These are phyloP conservation scores for Diachasma alloeum DNA, from an alignment of 1,140 invertebrate genomes.

Conservation along the genomic window DNA sequence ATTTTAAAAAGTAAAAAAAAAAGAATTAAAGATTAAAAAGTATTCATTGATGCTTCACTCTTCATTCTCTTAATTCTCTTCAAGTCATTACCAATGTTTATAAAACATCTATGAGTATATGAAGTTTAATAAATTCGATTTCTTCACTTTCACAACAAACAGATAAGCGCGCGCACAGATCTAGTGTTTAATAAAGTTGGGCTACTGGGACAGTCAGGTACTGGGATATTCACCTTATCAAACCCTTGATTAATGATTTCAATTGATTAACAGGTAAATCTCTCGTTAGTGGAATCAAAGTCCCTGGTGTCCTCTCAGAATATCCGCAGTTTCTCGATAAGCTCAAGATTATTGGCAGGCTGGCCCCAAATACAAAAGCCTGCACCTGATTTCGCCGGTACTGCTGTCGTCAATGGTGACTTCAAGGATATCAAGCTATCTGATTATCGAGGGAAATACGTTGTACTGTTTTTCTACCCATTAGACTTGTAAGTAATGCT, in stretches of 20 bases:
- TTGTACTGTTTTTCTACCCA: slow-evolving; percentile 94
- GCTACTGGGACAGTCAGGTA: too few relatives aligned
- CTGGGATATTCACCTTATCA: background rate
- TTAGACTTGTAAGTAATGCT: slow-evolving; percentile 84
- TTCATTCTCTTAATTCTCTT: too few relatives aligned
- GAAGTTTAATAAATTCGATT: too few relatives aligned
- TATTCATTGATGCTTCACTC: too few relatives aligned
- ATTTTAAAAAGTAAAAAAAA: too few relatives aligned
- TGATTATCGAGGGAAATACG: slow-evolving; percentile 94
- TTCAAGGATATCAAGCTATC: slow-evolving; percentile 88
- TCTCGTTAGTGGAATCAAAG: slow-evolving; percentile 32
- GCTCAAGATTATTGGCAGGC: slow-evolving; percentile 36
- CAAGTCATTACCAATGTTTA: too few relatives aligned
- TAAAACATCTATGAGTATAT: too few relatives aligned
- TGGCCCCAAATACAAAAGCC: slow-evolving; percentile 73
- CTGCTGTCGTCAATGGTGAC: slow-evolving; percentile 87
- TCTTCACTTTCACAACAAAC: too few relatives aligned
- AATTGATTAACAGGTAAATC: slow-evolving; percentile 25
- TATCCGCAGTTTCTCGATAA: slow-evolving; percentile 45
- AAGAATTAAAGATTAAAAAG: too few relatives aligned
- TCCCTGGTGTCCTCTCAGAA: slow-evolving; percentile 23
- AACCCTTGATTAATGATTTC: background rate
- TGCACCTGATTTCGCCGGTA: slow-evolving; percentile 88
- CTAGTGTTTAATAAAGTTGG: too few relatives aligned
- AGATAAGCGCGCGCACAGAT: too few relatives aligned